Evolutionary conservation across 2,113 vertebrate species (phyloP).

Genomic region (Pyxicephalus adspersus): DNA sequence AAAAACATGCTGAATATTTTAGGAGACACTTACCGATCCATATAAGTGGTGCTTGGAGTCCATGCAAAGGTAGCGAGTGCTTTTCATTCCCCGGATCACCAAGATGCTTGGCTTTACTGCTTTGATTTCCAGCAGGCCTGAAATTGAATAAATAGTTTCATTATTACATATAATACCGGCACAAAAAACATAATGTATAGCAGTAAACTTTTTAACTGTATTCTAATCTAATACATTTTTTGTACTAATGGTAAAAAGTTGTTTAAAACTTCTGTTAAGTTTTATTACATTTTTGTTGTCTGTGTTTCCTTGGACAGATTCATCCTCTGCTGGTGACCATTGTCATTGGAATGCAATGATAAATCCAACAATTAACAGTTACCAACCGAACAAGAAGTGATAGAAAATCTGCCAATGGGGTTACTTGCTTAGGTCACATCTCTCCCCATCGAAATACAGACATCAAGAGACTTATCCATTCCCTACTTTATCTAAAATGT

Average conservation of each 20-base stretch:
- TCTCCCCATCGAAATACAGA: too few species aligned
- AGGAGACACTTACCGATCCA: constrained; percentile 56
- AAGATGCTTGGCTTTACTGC: constrained; percentile 55
- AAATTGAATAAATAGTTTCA: background rate
- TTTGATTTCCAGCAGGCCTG: constrained; percentile 62
- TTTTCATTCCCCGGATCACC: constrained; percentile 52
- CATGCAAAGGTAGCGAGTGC: constrained; percentile 57
- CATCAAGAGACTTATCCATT: too few species aligned
- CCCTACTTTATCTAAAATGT: too few species aligned
- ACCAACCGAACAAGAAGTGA: too few species aligned
- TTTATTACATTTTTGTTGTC: too few species aligned
- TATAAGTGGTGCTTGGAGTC: constrained; percentile 53
- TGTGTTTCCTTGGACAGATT: too few species aligned
- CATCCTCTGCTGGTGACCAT: background rate
- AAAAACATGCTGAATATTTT: background rate
- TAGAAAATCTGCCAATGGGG: too few species aligned
- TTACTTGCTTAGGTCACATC: too few species aligned
- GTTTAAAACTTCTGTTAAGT: too few species aligned
- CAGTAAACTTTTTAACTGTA: background rate
- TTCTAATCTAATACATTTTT: background rate
- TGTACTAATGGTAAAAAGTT: background rate
- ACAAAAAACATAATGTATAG: background rate
- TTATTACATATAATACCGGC: background rate
- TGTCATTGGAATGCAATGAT: too few species aligned
- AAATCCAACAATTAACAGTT: too few species aligned